These are phyloP conservation scores for Halcyon chelicuti DNA, from an alignment of 2,797 vertebrate genomes.

Conservation along the genomic window DNA sequence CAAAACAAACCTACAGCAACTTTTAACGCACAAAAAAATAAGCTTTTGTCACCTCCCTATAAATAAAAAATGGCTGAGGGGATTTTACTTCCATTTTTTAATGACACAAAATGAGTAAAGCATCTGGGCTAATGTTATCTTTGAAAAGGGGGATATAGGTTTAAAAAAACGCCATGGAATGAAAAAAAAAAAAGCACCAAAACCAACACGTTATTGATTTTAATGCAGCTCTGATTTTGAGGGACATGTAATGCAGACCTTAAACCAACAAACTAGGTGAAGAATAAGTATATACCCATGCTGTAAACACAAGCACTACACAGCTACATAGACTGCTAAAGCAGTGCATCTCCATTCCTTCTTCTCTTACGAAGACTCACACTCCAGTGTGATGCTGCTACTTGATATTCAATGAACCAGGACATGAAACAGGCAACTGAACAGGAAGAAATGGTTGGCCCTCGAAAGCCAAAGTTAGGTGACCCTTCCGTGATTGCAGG, in stretches of 20 bases:
- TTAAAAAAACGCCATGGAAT: not conserved
- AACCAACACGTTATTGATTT: not conserved
- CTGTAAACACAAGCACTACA: not conserved
- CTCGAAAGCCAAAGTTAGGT: not conserved
- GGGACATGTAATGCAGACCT: not conserved
- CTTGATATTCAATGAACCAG: not conserved
- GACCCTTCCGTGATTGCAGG: not conserved
- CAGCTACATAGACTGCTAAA: not conserved
- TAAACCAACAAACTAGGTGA: not conserved
- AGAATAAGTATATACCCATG: not conserved
- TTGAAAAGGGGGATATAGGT: not conserved
- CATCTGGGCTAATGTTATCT: not conserved
- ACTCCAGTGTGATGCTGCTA: not conserved
- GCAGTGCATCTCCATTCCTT: not conserved
- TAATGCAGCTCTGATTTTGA: not conserved
- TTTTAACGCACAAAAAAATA: not conserved
- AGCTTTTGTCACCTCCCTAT: not conserved
- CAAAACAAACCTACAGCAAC: not conserved
- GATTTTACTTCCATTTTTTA: not conserved
- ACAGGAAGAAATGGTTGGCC: not conserved
- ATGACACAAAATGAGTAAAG: not conserved
- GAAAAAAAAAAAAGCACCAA: not conserved
- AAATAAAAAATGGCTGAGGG: not conserved
- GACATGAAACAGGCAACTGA: fast-evolving
- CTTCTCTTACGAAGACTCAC: fast-evolving